phyloP scores from a whole-genome alignment of 2,888 invertebrate species.

The Sycophila texana region DNA sequence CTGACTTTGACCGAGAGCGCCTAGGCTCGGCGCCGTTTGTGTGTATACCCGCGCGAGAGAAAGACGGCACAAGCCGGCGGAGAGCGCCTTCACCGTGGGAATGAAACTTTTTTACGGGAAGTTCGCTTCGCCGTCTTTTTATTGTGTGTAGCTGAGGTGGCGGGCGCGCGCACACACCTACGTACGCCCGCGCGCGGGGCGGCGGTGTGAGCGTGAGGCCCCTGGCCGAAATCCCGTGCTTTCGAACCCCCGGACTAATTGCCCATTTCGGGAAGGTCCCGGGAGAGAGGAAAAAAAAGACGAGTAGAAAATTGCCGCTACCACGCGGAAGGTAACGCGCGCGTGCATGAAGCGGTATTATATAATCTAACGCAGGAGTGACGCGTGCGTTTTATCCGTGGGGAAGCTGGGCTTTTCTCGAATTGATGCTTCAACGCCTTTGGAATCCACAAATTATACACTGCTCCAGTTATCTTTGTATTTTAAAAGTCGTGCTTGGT shows the following conservation, averaged over 20 bases:
- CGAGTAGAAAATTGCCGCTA: constrained; percentile 1
- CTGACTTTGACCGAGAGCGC: constrained; percentile 46
- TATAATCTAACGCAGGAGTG: not conserved
- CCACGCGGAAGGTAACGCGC: not conserved
- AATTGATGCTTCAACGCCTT: too few relatives aligned
- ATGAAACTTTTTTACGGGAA: constrained; percentile 51
- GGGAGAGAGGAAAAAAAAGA: not conserved
- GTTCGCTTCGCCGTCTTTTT: constrained; percentile 10
- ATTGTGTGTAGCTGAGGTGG: constrained; percentile 1
- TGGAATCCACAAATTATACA: too few relatives aligned
- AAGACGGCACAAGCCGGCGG: not conserved
- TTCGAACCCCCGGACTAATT: constrained; percentile 10
- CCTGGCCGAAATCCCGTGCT: not conserved
- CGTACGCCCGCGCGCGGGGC: not conserved
- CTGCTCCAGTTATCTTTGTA: too few relatives aligned
- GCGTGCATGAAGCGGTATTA: not conserved
- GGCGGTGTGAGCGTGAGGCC: not conserved
- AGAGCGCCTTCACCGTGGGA: constrained; percentile 52
- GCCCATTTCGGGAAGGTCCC: not conserved
- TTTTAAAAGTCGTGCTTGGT: too few relatives aligned
- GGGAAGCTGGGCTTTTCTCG: too few relatives aligned
- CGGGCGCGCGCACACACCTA: too few relatives aligned
- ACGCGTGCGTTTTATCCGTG: not conserved
- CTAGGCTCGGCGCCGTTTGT: constrained; percentile 18
- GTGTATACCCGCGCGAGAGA: constrained; percentile 21